Evolutionary conservation across 2,113 vertebrate species (phyloP).

Genomic region (Chiloscyllium plagiosum): DNA sequence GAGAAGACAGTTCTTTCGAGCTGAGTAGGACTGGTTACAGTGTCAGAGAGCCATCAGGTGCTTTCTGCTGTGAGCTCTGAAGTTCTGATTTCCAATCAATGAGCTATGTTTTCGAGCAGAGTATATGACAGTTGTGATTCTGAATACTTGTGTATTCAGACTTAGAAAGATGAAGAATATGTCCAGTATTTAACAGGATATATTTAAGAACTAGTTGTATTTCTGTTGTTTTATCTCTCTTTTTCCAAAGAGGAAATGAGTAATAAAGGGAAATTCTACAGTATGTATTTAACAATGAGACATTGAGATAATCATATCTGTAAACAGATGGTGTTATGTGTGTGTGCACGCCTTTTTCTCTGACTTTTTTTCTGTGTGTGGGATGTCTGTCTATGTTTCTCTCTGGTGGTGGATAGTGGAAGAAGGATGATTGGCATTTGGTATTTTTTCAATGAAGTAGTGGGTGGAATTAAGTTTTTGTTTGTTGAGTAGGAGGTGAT

Average conservation of each 20-base stretch:
- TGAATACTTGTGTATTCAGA: background rate
- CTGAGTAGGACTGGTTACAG: background rate
- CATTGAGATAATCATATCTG: background rate
- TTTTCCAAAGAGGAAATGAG: slow-evolving; percentile 34
- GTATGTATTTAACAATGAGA: background rate
- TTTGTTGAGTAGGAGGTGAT: background rate
- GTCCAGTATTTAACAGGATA: background rate
- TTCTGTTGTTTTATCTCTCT: background rate
- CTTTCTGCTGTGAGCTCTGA: background rate
- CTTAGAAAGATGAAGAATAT: background rate
- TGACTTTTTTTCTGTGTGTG: background rate
- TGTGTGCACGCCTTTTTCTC: background rate
- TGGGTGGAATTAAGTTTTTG: background rate
- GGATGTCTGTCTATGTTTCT: background rate
- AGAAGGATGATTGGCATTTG: background rate
- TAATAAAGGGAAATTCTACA: slow-evolving; percentile 31
- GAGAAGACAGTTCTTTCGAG: background rate
- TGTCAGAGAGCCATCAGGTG: background rate
- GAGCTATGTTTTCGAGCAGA: background rate
- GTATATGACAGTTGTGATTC: background rate
- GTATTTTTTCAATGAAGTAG: background rate
- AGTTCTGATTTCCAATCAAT: background rate
- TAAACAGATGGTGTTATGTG: background rate
- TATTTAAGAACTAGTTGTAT: background rate
- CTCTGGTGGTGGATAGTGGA: background rate